Evolutionary conservation across 2,797 vertebrate species (phyloP).

Genomic region (Euthynnus affinis): DNA sequence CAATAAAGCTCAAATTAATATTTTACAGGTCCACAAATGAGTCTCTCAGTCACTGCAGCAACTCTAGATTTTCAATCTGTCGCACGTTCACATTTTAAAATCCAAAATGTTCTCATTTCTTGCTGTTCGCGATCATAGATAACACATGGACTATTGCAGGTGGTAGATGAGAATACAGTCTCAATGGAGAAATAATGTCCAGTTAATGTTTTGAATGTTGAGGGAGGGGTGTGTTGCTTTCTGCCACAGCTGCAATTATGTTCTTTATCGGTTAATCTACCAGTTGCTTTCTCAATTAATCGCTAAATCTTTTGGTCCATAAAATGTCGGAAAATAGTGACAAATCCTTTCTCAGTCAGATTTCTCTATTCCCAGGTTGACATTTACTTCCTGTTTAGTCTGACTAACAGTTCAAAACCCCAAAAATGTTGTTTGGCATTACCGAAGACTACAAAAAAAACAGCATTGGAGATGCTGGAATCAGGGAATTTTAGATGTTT

Average conservation of each 20-base stretch:
- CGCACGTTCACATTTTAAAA: background rate
- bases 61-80: background rate
- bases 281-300: background rate
- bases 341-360: background rate
- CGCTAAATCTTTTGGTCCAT: no score
- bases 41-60: background rate
- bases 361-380: background rate
- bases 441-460: background rate
- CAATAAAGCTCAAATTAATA: slow-evolving; percentile 16
- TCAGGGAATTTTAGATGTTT: no score
- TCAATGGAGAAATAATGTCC: background rate
- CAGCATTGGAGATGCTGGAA: background rate
- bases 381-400: background rate
- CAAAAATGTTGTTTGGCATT: background rate
- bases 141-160: background rate
- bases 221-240: background rate
- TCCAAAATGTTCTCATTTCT: background rate
- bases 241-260: background rate
- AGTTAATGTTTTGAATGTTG: background rate
- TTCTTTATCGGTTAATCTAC: background rate
- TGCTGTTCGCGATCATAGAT: background rate
- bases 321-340: background rate
- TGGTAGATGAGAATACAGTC: background rate
- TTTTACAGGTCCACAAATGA: slow-evolving; percentile 22
- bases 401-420: background rate